phyloP scores from a whole-genome alignment of 2,888 invertebrate species.

The Philereme vetulata region DNA sequence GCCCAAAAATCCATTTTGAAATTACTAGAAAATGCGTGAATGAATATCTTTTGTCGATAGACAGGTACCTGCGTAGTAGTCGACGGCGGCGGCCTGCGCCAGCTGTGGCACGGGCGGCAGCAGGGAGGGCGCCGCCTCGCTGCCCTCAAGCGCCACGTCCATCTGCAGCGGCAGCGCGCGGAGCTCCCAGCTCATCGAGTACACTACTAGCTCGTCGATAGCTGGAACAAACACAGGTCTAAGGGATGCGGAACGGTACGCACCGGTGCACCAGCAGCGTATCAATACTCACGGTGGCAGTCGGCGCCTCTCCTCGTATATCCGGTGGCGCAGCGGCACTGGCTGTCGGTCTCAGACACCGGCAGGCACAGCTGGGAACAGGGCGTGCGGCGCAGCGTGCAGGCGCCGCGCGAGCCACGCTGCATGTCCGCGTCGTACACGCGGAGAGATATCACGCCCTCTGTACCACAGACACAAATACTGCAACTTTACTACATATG shows the following conservation, averaged over 20 bases:
- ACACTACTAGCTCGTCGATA: conserved; percentile 88
- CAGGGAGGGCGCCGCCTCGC: conserved; percentile 36
- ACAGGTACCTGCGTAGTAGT: conserved; percentile 52
- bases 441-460: conserved; percentile 86
- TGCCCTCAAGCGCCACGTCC: conserved; percentile 46
- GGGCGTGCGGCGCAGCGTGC: conserved; percentile 81
- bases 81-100: conserved; percentile 89
- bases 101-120: conserved; percentile 81
- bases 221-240: conserved; percentile 57
- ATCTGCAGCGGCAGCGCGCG: conserved; percentile 70
- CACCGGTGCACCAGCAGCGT: neutral
- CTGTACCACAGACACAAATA: conserved; percentile 49
- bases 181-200: conserved; percentile 90
- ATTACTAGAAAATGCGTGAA: no score
- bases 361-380: conserved; percentile 92
- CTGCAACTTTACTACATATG: no score
- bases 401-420: conserved; percentile 78
- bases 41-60: no score
- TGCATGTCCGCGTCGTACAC: conserved; percentile 86
- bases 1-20: no score
- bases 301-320: conserved; percentile 41
- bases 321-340: conserved; percentile 91
- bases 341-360: conserved; percentile 76
- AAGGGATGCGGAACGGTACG: neutral
- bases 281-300: conserved; percentile 20